phyloP scores from a whole-genome alignment of 2,113 vertebrate genomes.

The Petrocephalus zakoni region DNA sequence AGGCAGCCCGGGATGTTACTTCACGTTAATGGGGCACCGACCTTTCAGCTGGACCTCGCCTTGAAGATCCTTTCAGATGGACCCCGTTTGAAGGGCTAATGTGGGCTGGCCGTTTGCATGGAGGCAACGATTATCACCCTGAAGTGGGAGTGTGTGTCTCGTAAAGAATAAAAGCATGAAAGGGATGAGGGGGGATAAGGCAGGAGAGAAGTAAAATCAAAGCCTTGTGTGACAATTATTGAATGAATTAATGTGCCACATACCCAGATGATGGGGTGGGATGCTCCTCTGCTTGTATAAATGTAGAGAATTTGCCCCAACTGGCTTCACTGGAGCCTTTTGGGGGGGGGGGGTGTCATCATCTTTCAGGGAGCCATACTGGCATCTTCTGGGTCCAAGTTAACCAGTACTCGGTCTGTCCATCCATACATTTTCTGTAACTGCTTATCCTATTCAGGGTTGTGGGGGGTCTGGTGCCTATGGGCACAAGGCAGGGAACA shows the following conservation, averaged over 20 bases:
- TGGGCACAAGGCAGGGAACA: no score
- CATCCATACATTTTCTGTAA: no score
- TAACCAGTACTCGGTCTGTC: no score
- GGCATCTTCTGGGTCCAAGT: background rate
- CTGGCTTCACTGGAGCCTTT: background rate
- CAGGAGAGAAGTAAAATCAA: background rate
- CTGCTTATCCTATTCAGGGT: no score
- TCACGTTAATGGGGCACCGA: background rate
- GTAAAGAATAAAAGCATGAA: background rate
- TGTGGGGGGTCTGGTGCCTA: no score
- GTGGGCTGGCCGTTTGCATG: background rate
- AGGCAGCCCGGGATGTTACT: background rate
- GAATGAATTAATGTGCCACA: background rate
- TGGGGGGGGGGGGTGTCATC: no score
- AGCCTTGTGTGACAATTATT: background rate
- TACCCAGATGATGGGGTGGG: background rate
- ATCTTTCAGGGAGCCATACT: background rate
- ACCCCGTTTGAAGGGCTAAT: conserved; percentile 6
- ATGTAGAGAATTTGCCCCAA: background rate
- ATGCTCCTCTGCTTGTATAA: background rate
- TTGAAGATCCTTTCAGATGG: background rate
- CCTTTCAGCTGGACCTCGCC: background rate
- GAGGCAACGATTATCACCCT: background rate
- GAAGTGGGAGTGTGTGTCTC: background rate
- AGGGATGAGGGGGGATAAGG: background rate